A percentile compares a stretch with the other conserved stretches of the same genome.
Conservation (phyloP, 2,797 vertebrate species). For the Eidolon dupreanum region DNA sequence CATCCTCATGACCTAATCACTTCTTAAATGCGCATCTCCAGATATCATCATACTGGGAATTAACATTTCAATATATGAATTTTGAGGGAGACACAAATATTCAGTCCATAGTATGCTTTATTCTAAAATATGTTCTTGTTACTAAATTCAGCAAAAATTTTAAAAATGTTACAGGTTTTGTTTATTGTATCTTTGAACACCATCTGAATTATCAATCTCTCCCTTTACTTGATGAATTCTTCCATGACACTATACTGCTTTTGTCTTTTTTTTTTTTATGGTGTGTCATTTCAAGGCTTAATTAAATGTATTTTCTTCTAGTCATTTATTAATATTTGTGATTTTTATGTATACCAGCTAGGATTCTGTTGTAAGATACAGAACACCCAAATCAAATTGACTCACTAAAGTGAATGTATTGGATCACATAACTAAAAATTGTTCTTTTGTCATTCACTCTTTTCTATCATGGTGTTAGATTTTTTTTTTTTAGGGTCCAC, state of each 20-base stretch:
- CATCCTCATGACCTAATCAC: background rate
- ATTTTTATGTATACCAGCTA: background rate
- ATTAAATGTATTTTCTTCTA: background rate
- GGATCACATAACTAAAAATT: background rate
- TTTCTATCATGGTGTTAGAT: background rate
- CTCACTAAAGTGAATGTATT: background rate
- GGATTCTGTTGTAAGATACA: background rate
- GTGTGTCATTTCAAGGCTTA: background rate
- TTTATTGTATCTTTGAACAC: background rate
- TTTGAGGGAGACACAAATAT: background rate
- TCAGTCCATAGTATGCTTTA: background rate
- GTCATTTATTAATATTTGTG: background rate
- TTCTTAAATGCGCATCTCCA: background rate
- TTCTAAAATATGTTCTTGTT: background rate
- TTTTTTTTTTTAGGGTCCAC: background rate
- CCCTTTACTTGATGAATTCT: background rate
- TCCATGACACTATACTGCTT: background rate
- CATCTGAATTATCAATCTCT: background rate
- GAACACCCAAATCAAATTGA: background rate
- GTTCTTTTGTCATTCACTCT: background rate
- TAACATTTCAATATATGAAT: background rate
- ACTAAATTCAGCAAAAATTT: background rate
- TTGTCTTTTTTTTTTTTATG: background rate
- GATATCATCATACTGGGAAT: background rate
- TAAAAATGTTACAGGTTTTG: background rate